Percentiles rank a stretch among this genome's conserved stretches.
These are phyloP conservation scores for Liodrosophila aerea DNA, from an alignment of 2,888 invertebrate genomes.

Conservation along the genomic window DNA sequence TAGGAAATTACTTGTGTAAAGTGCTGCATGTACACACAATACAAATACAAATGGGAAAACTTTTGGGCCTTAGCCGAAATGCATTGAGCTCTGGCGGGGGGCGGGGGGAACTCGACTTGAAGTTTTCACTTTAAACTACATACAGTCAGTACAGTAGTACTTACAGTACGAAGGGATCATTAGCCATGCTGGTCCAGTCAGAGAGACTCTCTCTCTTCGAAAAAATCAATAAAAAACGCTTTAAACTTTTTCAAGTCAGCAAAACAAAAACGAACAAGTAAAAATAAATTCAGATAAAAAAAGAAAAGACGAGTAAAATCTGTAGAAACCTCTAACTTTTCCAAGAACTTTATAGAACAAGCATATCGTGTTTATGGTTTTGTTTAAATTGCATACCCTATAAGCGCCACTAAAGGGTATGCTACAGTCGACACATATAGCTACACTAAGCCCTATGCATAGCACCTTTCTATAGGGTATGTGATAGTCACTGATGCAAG, in stretches of 20 bases:
- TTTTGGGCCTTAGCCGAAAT: not conserved
- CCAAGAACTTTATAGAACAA: not conserved
- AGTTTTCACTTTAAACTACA: constrained; percentile 21
- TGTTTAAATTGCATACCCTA: constrained; percentile 2
- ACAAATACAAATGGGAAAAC: constrained; percentile 21
- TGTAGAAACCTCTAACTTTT: constrained; percentile 6
- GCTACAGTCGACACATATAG: too few species aligned
- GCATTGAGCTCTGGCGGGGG: too few species aligned
- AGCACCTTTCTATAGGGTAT: too few species aligned
- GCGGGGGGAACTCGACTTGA: constrained; percentile 20
- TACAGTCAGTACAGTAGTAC: too few species aligned
- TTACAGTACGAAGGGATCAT: constrained; percentile 18
- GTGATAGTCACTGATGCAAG: too few species aligned
- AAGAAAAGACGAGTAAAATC: constrained; percentile 7
- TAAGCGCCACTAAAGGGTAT: too few species aligned
- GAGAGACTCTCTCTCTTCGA: not conserved
- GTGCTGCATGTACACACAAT: constrained; percentile 20
- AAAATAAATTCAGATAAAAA: not conserved
- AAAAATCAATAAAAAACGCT: constrained; percentile 40
- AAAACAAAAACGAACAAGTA: not conserved
- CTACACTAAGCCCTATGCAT: too few species aligned
- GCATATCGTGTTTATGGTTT: not conserved
- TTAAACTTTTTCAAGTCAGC: constrained; percentile 25
- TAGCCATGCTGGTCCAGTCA: constrained; percentile 18
- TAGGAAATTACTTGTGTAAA: constrained; percentile 63